These are phyloP conservation scores for Crotalus tigris DNA, from an alignment of 2,113 vertebrate genomes.

Conservation along the genomic window DNA sequence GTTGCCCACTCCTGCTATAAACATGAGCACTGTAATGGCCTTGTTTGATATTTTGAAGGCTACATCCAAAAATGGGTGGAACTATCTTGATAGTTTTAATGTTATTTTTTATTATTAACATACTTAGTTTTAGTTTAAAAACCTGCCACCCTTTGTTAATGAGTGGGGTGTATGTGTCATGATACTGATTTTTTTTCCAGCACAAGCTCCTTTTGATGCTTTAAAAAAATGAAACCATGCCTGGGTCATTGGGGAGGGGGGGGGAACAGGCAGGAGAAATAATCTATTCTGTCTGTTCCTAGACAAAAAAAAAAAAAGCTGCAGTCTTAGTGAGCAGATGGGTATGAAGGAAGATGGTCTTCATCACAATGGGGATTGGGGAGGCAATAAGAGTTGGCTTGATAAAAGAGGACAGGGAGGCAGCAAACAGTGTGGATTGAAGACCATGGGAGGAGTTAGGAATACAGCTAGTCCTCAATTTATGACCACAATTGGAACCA, in stretches of 20 bases:
- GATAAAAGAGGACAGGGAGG: not conserved
- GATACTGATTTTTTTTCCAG: not conserved
- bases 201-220: not conserved
- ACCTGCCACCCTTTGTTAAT: not conserved
- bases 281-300: not conserved
- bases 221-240: not conserved
- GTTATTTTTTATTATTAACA: not conserved
- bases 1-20: not conserved
- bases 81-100: not conserved
- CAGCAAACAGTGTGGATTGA: not conserved
- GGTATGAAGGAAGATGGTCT: not conserved
- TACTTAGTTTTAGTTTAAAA: not conserved
- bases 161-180: not conserved
- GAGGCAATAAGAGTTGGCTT: not conserved
- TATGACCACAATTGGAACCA: too few species aligned
- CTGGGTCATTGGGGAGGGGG: not conserved
- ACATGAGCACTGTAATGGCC: not conserved
- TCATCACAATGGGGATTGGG: not conserved
- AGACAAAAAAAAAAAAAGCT: not conserved
- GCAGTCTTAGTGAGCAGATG: not conserved
- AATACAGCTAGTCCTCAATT: not conserved
- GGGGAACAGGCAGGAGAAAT: not conserved
- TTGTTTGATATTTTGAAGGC: not conserved
- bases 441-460: not conserved
- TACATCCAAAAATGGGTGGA: not conserved